Conservation (phyloP, 2,113 vertebrate species). For the Camelus bactrianus region DNA sequence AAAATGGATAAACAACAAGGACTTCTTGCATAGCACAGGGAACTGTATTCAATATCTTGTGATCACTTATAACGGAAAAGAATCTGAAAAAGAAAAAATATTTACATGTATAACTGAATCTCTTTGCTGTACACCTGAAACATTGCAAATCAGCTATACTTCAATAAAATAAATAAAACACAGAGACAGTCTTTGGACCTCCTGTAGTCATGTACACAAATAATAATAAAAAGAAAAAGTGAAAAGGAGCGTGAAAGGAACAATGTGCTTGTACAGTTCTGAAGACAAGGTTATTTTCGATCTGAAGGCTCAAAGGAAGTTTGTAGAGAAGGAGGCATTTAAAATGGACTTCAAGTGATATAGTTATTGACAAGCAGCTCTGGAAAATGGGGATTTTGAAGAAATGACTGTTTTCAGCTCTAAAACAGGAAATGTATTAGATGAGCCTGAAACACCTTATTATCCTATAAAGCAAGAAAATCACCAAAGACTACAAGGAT, state of each 20-base stretch:
- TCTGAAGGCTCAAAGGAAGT: not conserved
- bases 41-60: too few relatives aligned
- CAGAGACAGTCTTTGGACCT: not conserved
- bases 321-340: not conserved
- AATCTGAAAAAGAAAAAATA: too few relatives aligned
- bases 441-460: too few relatives aligned
- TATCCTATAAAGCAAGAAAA: too few relatives aligned
- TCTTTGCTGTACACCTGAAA: too few relatives aligned
- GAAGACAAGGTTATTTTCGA: not conserved
- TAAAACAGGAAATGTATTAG: too few relatives aligned
- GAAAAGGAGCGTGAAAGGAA: not conserved
- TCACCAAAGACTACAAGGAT: too few relatives aligned
- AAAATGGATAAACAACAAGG: too few relatives aligned
- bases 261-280: not conserved
- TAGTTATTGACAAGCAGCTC: not conserved
- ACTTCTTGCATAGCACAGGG: too few relatives aligned
- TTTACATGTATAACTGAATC: too few relatives aligned
- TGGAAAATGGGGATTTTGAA: not conserved
- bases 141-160: too few relatives aligned
- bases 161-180: not conserved
- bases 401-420: not conserved
- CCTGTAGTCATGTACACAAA: not conserved
- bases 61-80: too few relatives aligned
- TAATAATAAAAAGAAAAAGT: not conserved
- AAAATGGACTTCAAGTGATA: not conserved